Evolutionary conservation across 2,888 invertebrate species (phyloP).

Genomic region (Cartodere bifasciata): DNA sequence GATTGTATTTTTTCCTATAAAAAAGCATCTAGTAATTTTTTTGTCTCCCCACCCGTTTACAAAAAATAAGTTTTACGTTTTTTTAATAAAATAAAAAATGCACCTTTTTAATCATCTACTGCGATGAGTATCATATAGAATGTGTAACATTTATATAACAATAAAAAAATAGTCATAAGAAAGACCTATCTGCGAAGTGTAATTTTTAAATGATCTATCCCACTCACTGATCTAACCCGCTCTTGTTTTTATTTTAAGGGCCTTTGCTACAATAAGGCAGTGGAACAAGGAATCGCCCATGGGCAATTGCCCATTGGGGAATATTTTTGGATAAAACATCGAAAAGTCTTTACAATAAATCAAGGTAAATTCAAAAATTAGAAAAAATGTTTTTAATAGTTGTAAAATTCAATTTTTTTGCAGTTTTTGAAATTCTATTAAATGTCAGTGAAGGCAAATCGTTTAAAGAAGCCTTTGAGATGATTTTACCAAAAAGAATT

Average conservation of each 20-base stretch:
- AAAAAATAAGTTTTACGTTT: too few relatives aligned
- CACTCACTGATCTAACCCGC: too few relatives aligned
- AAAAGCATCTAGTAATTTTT: too few relatives aligned
- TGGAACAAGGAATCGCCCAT: slow-evolving; percentile 63
- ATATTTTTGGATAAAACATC: slow-evolving; percentile 80
- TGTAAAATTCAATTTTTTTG: slow-evolving; percentile 23
- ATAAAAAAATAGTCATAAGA: too few relatives aligned
- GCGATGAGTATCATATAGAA: too few relatives aligned
- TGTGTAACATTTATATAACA: too few relatives aligned
- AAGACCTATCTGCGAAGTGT: too few relatives aligned
- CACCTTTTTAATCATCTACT: too few relatives aligned
- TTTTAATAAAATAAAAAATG: too few relatives aligned
- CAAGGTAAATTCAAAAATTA: slow-evolving; percentile 62
- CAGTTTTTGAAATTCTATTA: slow-evolving; percentile 76
- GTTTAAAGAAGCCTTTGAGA: slow-evolving; percentile 69
- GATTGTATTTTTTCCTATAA: too few relatives aligned
- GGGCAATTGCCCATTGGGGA: slow-evolving; percentile 80
- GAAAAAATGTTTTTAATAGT: slow-evolving; percentile 3
- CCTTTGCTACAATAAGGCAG: slow-evolving; percentile 70
- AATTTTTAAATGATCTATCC: too few relatives aligned
- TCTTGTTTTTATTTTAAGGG: slow-evolving; percentile 48
- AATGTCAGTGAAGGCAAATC: slow-evolving; percentile 60
- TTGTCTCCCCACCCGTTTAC: too few relatives aligned
- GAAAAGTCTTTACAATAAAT: slow-evolving; percentile 89
- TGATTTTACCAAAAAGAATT: slow-evolving; percentile 57